Evolutionary conservation across 2,797 vertebrate species (phyloP).

Genomic region (Leuciscus waleckii): DNA sequence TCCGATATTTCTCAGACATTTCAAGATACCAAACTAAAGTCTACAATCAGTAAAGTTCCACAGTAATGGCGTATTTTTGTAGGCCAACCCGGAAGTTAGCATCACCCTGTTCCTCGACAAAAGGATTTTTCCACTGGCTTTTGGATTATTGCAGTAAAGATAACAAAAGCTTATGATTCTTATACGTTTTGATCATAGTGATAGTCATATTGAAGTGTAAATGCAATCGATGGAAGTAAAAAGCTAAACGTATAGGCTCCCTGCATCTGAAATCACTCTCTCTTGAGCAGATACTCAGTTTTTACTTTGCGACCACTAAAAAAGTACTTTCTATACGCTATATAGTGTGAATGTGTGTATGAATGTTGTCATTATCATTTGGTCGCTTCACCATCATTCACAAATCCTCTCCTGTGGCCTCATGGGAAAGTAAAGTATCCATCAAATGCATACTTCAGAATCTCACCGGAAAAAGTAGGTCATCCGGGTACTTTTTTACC

Average conservation of each 20-base stretch:
- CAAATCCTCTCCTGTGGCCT: no score
- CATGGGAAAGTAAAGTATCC: no score
- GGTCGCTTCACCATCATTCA: no score
- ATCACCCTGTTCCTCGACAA: not conserved
- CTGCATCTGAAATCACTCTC: no score
- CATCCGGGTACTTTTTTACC: no score
- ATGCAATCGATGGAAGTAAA: not conserved
- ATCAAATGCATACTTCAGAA: no score
- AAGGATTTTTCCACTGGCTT: not conserved
- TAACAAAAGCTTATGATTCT: not conserved
- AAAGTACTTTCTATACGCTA: no score
- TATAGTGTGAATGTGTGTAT: no score
- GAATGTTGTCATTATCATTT: no score
- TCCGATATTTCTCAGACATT: not conserved
- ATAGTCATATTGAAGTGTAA: not conserved
- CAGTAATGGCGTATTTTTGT: not conserved
- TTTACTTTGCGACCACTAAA: no score
- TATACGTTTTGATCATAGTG: not conserved
- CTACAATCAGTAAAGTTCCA: not conserved
- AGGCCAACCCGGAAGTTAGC: not conserved
- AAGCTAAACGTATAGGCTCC: not conserved
- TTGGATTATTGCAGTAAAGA: not conserved
- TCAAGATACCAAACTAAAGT: not conserved
- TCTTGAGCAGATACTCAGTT: no score
- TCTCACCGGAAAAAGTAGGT: no score